Evolutionary conservation across 2,113 vertebrate species (phyloP).

Genomic region (Xenotilapia longispinis): DNA sequence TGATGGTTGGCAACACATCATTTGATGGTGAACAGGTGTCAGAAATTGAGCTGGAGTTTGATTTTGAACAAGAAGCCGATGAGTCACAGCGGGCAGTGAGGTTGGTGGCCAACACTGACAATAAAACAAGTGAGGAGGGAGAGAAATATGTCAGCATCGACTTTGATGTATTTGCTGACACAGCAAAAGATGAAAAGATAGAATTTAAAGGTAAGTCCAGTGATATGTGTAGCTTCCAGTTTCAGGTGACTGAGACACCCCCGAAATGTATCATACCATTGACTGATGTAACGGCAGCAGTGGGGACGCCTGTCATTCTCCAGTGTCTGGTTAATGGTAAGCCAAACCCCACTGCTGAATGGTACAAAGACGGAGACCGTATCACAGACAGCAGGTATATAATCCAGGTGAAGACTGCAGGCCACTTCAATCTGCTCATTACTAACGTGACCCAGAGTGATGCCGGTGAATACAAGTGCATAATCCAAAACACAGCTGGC

Average conservation of each 20-base stretch:
- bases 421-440: constrained; percentile 84
- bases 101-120: constrained; percentile 74
- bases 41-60: constrained; percentile 84
- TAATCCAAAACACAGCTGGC: constrained; percentile 83
- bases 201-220: constrained; percentile 82
- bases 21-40: constrained; percentile 73
- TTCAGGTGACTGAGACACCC: constrained; percentile 81
- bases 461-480: constrained; percentile 86
- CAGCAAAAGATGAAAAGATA: constrained; percentile 75
- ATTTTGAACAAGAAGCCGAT: constrained; percentile 71
- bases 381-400: constrained; percentile 78
- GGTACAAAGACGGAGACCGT: constrained; percentile 82
- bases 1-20: constrained; percentile 72
- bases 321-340: constrained; percentile 86
- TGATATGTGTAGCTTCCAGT: constrained; percentile 85
- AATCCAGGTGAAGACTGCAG: constrained; percentile 78
- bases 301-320: constrained; percentile 81
- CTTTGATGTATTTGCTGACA: constrained; percentile 81
- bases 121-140: constrained; percentile 69
- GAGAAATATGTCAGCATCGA: constrained; percentile 74
- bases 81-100: constrained; percentile 74
- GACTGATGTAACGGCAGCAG: constrained; percentile 75
- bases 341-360: constrained; percentile 76
- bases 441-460: constrained; percentile 76
- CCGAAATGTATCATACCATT: constrained; percentile 83